Base-by-base conservation (phyloP, 2,113 vertebrate species). In the Lophura nycthemera region DNA sequence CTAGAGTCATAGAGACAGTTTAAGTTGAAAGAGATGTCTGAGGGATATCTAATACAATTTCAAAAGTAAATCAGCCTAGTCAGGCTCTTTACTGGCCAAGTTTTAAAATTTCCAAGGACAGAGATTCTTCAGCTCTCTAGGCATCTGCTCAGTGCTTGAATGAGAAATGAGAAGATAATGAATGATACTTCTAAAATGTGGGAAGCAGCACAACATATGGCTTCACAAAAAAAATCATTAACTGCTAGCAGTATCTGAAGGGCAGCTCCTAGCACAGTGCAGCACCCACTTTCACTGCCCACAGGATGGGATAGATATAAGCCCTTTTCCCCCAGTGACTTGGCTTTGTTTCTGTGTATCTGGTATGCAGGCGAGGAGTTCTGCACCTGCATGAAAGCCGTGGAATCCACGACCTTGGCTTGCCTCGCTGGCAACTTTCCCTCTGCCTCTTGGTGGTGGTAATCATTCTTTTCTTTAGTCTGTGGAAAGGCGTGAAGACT, bases 401-500 rank as follows among this genome's bases (percentile, higher is more conserved):
- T 8, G 99, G 99, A 12, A 99, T 99, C 89, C 95, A 98, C 0
- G 98, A 99, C 96, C 97, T 99, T 47, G 99, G 99, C 36, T 85
- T 97, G 63, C 99, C 99, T 22, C 98, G 98, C 92, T 99, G 98
- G 99, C 98, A 99, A 21, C 97, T 99, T 50, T 79, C 95, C 16
- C 93, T 99, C 72, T 99, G 99, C 87, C 98, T 99, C 40, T 88
- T 99, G 56, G 97, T 98, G 34, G 99, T 99, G 21, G 98, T 99
- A 63, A 97, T 99, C 89, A 97, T 99, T 86, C 98, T 99, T 88
- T 99, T 98, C 97, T 99, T 99, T 95, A 99, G 99, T 95, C 97
- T 99, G 70, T 99, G 99, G 99, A 99, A 99, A 98, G 99, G 99
- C 6, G 99, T 99, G 96, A 99, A 99, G 97, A 99, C 99, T 11